Evolutionary conservation across 2,113 vertebrate species (phyloP), one percentile per base, ranked within the genome.

Genomic region (Myiozetetes cayanensis): DNA sequence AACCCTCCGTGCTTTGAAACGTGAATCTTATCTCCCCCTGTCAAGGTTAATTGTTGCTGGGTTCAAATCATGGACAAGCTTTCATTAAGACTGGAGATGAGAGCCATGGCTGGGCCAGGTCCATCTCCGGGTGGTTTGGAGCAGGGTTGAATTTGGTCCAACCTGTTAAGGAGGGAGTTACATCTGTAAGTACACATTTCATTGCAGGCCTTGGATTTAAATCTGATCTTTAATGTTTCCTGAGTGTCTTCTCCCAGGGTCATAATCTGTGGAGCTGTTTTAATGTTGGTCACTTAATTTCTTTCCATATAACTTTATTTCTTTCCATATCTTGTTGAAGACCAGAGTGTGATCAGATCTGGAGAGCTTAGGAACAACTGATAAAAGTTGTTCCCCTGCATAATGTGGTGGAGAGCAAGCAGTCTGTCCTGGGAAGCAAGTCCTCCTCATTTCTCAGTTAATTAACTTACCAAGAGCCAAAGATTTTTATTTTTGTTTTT

Each of bases 1-100:
- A 89, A 78, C 47, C 52, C 46, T 67, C 73, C 72, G 76, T 87
- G 91, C 92, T 94, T 95, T 93, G 93, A 91, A 96, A 96, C 63
- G 37, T 39, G 71, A 96, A 7, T 91, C 93, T 96, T 96, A 90
- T 94, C 85, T 95, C 68, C 62, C 59, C 21, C 41, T 92, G 88
- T 92, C 80, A 61, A 96, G 88, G 76, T 90, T 95, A 94, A 96
- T 93, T 94, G 85, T 81, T 53, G 49, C 65, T 72, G 85, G 85
- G 90, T 96, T 97, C 96, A 96, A 94, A 75, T 37, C 73, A 58
- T 94, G 94, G 90, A 88, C 80, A 92, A 76, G 70, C 68, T 92
- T 90, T 93, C 88, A 75, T 95, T 89, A 63, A 10, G 47, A 13
- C 56, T 86, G 75, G 59, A 93, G 86, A 84, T 88, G 52, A 67